phyloP scores from a whole-genome alignment of 2,888 invertebrate species.

The Parelbella ahira region DNA sequence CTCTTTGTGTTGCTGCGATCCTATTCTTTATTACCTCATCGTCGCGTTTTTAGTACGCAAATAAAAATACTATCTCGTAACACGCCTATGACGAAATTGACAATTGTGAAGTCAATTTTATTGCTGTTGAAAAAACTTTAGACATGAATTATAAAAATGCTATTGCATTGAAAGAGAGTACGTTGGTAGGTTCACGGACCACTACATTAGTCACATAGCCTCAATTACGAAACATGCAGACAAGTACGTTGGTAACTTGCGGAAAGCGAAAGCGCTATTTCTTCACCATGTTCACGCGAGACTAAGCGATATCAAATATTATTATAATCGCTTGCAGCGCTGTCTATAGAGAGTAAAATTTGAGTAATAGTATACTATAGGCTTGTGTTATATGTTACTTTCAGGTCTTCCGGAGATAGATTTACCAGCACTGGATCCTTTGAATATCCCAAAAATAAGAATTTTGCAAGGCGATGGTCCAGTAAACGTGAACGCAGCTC shows the following conservation, averaged over 20 bases:
- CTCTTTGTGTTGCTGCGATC: constrained; percentile 39
- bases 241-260: constrained; percentile 60
- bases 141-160: constrained; percentile 1
- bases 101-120: too few species aligned
- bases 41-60: constrained; percentile 28
- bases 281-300: constrained; percentile 63
- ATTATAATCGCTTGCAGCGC: too few species aligned
- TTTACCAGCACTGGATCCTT: constrained; percentile 83
- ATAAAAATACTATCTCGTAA: too few species aligned
- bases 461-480: constrained; percentile 86
- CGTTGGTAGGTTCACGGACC: constrained; percentile 50
- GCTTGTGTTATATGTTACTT: too few species aligned
- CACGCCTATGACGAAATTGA: too few species aligned
- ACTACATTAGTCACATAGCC: constrained; percentile 61
- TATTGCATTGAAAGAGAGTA: constrained; percentile 33
- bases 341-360: too few species aligned
- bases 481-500: constrained; percentile 84
- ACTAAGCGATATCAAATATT: constrained; percentile 30
- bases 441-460: constrained; percentile 82
- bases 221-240: constrained; percentile 70
- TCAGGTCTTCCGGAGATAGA: constrained; percentile 79
- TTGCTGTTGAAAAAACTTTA: too few species aligned
- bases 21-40: constrained; percentile 46
- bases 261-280: constrained; percentile 78
- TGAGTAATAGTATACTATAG: too few species aligned